These are phyloP conservation scores for Poeciliopsis infans DNA, from an alignment of 2,797 vertebrate genomes.

Conservation along the genomic window DNA sequence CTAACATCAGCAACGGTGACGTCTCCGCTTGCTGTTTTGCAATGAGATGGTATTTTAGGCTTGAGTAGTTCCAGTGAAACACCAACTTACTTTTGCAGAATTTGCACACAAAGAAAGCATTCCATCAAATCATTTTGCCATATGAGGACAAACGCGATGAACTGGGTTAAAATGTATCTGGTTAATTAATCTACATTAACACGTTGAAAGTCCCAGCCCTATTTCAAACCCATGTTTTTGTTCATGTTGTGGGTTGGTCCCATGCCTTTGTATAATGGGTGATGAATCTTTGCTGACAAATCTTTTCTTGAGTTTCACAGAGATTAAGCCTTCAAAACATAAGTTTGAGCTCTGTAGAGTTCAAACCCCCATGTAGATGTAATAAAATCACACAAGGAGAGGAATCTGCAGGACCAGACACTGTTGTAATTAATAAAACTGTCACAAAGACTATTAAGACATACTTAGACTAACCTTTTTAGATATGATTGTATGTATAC, in stretches of 20 bases:
- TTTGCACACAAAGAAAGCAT: too few relatives aligned
- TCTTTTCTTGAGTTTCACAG: background rate
- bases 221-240: background rate
- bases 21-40: too few relatives aligned
- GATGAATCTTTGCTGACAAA: background rate
- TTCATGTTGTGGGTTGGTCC: background rate
- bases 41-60: too few relatives aligned
- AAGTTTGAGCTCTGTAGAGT: background rate
- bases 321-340: background rate
- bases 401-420: constrained; percentile 11
- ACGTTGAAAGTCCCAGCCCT: too few relatives aligned
- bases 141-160: too few relatives aligned
- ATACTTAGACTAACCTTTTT: constrained; percentile 38
- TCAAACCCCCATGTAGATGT: background rate
- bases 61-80: too few relatives aligned
- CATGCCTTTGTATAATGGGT: background rate
- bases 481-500: constrained; percentile 23
- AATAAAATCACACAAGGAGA: constrained; percentile 3
- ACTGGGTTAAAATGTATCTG: too few relatives aligned
- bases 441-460: constrained; percentile 18
- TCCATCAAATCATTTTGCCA: too few relatives aligned
- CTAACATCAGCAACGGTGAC: too few relatives aligned
- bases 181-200: too few relatives aligned
- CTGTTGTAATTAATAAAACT: constrained; percentile 48
- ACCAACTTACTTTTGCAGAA: too few relatives aligned